Percentiles rank a stretch among this genome's conserved stretches.
Conservation (phyloP, 2,797 vertebrate species). For the Echeneis naucrates region DNA sequence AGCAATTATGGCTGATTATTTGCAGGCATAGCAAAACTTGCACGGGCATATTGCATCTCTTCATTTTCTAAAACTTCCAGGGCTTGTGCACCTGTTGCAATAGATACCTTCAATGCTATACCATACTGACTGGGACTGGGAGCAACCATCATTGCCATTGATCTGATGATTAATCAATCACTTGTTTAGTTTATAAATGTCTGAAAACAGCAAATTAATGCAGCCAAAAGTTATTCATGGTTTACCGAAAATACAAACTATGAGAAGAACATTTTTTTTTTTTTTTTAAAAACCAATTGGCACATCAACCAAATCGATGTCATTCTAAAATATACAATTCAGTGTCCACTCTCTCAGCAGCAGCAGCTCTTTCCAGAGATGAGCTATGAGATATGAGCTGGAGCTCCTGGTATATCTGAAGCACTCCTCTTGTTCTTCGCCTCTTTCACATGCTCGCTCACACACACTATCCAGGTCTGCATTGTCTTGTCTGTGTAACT, state of each 20-base stretch:
- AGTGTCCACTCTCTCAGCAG: neutral
- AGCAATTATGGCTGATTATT: conserved; percentile 10
- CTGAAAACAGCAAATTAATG: neutral
- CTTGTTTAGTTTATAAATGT: neutral
- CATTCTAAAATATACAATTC: neutral
- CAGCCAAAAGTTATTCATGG: neutral
- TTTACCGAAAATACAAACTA: neutral
- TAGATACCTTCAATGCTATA: neutral
- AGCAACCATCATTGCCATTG: neutral
- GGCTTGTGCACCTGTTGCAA: neutral
- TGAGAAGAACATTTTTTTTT: too few species aligned
- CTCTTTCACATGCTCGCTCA: conserved; percentile 37
- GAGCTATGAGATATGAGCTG: neutral
- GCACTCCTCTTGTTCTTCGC: conserved; percentile 11
- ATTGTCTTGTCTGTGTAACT: conserved; percentile 67
- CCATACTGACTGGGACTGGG: neutral
- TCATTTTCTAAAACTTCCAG: neutral
- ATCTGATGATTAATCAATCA: neutral
- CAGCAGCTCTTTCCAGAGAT: neutral
- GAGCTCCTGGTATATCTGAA: conserved; percentile 19
- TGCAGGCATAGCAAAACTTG: neutral
- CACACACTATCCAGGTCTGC: conserved; percentile 49
- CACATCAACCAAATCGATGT: neutral
- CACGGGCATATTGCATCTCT: neutral
- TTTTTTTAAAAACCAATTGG: too few species aligned